These are phyloP conservation scores for Eupithecia tripunctaria DNA, from an alignment of 2,888 invertebrate species.

Conservation along the genomic window DNA sequence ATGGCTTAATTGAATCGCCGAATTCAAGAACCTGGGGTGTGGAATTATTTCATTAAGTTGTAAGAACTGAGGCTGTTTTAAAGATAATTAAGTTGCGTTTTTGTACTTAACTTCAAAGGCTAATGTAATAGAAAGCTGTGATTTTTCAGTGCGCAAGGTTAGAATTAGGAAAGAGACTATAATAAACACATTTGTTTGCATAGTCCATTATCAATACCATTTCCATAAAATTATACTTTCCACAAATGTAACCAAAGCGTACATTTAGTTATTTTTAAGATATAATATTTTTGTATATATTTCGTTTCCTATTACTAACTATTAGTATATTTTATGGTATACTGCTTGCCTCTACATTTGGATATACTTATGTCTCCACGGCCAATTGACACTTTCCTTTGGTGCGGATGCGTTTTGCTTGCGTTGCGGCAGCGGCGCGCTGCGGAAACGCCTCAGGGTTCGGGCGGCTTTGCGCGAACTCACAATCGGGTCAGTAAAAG, in stretches of 20 bases:
- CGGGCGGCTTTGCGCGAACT: constrained; percentile 56
- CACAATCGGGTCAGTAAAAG: constrained; percentile 48
- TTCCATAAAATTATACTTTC: background rate
- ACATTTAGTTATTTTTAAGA: background rate
- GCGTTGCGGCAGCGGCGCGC: constrained; percentile 55
- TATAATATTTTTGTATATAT: background rate
- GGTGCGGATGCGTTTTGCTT: constrained; percentile 33
- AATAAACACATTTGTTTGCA: background rate
- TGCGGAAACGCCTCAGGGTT: constrained; percentile 48
- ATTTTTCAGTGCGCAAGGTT: background rate
- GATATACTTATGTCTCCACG: constrained; percentile 13
- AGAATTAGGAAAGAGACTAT: background rate
- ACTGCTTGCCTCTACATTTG: background rate
- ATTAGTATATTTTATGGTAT: background rate
- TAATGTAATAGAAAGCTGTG: background rate
- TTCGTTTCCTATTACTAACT: background rate
- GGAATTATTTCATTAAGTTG: constrained; percentile 37
- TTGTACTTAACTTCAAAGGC: constrained; percentile 1
- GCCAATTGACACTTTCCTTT: constrained; percentile 34
- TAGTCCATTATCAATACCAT: background rate
- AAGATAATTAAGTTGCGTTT: constrained; percentile 18
- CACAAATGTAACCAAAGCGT: no score
- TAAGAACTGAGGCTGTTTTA: constrained; percentile 11
- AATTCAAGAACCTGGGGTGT: constrained; percentile 36
- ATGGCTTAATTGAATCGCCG: constrained; percentile 41